Percentiles rank a stretch among this genome's conserved stretches.
Evolutionary conservation across 2,113 vertebrate species (phyloP).

Genomic region (Sterna hirundo): DNA sequence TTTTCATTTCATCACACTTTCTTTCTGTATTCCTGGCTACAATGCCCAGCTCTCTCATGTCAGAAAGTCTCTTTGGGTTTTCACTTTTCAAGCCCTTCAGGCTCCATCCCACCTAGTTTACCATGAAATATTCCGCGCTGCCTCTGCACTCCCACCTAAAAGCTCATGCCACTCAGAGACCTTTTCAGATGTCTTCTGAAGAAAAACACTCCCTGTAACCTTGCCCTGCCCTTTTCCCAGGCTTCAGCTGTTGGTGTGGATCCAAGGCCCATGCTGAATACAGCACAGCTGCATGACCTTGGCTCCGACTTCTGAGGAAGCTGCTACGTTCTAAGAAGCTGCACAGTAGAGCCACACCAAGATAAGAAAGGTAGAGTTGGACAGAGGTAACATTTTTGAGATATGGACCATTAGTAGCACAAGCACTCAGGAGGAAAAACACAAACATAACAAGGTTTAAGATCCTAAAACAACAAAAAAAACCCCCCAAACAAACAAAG

Average conservation of each 20-base stretch:
- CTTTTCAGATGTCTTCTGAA: not conserved
- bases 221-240: not conserved
- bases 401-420: not conserved
- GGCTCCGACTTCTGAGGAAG: not conserved
- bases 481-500: not conserved
- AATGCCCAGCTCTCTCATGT: not conserved
- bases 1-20: not conserved
- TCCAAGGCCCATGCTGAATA: not conserved
- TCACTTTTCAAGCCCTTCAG: not conserved
- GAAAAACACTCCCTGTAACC: not conserved
- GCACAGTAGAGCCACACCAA: not conserved
- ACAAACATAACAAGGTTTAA: not conserved
- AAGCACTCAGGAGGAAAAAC: not conserved
- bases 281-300: not conserved
- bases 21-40: not conserved
- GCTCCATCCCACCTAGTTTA: not conserved
- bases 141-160: not conserved
- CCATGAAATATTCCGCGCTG: fast-evolving
- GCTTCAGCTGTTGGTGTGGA: not conserved
- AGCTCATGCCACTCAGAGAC: not conserved
- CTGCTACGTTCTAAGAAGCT: not conserved
- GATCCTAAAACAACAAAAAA: not conserved
- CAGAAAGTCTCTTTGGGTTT: not conserved
- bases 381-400: not conserved
- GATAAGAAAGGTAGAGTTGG: not conserved